These are phyloP conservation scores for Pomacea canaliculata DNA, from an alignment of 2,888 invertebrate species.

Conservation along the genomic window DNA sequence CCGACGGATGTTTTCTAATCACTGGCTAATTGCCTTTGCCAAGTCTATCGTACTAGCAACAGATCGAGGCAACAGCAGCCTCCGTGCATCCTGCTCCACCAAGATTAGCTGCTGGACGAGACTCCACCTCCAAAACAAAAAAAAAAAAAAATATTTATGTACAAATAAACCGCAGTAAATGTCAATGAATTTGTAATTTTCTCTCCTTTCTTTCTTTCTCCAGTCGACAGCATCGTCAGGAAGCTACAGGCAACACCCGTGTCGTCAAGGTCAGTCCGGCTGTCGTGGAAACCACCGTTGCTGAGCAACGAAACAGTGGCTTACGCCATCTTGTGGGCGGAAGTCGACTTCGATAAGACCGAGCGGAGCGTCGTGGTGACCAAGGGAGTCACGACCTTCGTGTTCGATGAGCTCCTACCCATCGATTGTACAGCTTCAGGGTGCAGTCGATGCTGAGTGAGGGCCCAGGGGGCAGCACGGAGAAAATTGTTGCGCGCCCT, in stretches of 20 bases:
- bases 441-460: constrained; percentile 27
- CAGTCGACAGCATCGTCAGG: constrained; percentile 24
- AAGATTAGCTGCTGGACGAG: too few relatives aligned
- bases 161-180: too few relatives aligned
- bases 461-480: constrained; percentile 22
- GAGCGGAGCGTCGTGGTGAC: constrained; percentile 24
- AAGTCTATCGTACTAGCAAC: too few relatives aligned
- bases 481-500: constrained; percentile 20
- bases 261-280: constrained; percentile 26
- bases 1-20: too few relatives aligned
- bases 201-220: neutral
- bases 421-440: constrained; percentile 32
- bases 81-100: too few relatives aligned
- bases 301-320: constrained; percentile 27
- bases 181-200: too few relatives aligned
- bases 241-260: constrained; percentile 32
- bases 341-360: constrained; percentile 19
- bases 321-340: constrained; percentile 31
- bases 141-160: too few relatives aligned
- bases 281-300: constrained; percentile 35
- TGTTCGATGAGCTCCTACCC: constrained; percentile 28
- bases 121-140: too few relatives aligned
- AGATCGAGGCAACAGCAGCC: too few relatives aligned
- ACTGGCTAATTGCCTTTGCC: too few relatives aligned
- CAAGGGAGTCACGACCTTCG: constrained; percentile 25